These are phyloP conservation scores for Rhizoglyphus robini DNA, from an alignment of 1,140 invertebrate species.

Conservation along the genomic window DNA sequence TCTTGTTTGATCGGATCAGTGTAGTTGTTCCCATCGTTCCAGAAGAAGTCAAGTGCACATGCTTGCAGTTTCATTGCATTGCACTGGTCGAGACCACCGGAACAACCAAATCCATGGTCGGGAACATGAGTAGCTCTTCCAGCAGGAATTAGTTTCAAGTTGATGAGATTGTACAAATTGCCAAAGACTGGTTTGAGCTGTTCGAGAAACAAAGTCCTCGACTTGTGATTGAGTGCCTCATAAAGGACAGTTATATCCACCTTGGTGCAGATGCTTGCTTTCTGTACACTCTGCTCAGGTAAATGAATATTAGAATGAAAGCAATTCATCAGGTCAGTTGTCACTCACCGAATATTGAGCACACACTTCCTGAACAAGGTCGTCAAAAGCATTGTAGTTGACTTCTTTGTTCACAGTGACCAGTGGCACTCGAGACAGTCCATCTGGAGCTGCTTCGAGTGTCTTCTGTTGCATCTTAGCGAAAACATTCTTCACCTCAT, in stretches of 20 bases:
- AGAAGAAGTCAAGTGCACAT: constrained; percentile 17
- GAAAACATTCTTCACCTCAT: constrained; percentile 7
- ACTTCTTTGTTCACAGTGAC: constrained; percentile 13
- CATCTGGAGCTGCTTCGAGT: not conserved
- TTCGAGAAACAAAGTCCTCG: constrained; percentile 8
- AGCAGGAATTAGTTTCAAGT: constrained; percentile 16
- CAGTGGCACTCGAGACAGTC: not conserved
- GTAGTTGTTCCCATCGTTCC: constrained; percentile 16
- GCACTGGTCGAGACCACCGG: not conserved
- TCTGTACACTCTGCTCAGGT: not conserved
- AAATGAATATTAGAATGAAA: not conserved
- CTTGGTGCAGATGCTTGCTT: constrained; percentile 12
- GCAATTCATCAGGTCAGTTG: not conserved
- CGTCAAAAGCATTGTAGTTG: not conserved
- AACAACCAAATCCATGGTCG: not conserved
- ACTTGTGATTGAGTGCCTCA: constrained; percentile 11
- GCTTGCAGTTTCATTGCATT: constrained; percentile 16
- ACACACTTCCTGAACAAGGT: constrained; percentile 20
- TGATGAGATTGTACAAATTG: constrained; percentile 1
- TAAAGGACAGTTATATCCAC: constrained; percentile 2
- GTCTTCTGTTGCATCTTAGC: constrained; percentile 14
- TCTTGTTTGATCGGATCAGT: constrained; percentile 20
- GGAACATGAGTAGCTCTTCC: not conserved
- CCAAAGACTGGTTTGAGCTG: constrained; percentile 8
- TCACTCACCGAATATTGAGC: not conserved